Base-by-base conservation (phyloP, 1,140 invertebrate genomes). In the Lasioglossum baleicum region DNA sequence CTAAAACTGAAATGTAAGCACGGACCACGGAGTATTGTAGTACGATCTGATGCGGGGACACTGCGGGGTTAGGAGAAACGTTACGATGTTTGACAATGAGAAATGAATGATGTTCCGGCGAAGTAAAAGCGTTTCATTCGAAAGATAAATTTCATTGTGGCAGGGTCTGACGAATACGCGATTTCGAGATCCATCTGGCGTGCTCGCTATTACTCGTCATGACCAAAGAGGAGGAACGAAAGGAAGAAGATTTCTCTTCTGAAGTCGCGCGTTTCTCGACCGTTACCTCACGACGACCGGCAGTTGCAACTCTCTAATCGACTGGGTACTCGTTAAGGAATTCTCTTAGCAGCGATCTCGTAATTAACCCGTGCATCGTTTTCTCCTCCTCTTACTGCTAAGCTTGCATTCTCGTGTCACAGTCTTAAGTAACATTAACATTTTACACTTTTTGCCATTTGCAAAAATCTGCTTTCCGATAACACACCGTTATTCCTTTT, bases 241-340 rank as follows among this genome's bases (percentile, higher is more conserved):
- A 73, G 65, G 69, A 74, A 73, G 77, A 76, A 81, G 63, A 83
- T 83, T 86, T 86, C 81, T 86, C 83, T 56, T 81, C 58, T 7
- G n/a, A 56, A 68, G 76, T 66, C 72, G 66, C 64, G 74, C 73
- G 56, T 83, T 73, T 78, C 65, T 26, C 66, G 74, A 64, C 70
- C 66, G 66, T 83, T 72, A 65, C 70, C 58, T 83, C 66, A n/a
- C n/a, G n/a, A 73, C 66, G 64, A 82, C 64, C 71, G 70, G 35
- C 79, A 58, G 35, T 68, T 60, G 65, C 58, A 60, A 73, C 68
- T 85, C 68, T 84, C 69, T 79, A 84, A 85, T 71, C 71, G 78
- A 31, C 68, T 44, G 40, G 64, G n/a, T 51, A 78, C 40, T 77
- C 69, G 51, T 66, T 71, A 58, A 84, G 63, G n/a, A 69, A 71